These are phyloP conservation scores for Ophion costatus DNA, from an alignment of 2,888 invertebrate genomes.

Conservation along the genomic window DNA sequence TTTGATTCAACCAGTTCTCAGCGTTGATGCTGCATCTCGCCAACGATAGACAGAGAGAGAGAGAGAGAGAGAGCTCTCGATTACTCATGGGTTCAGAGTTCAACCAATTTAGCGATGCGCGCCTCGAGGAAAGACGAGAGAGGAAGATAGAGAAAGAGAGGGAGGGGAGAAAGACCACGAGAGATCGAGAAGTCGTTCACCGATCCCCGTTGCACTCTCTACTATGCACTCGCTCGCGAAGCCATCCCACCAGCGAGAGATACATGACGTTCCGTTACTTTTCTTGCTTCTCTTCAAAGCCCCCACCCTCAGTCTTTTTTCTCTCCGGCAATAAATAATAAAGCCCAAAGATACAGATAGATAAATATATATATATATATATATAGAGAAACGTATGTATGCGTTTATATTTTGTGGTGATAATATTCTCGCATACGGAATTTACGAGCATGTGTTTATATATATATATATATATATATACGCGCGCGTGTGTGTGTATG, in stretches of 20 bases:
- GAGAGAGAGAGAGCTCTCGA: constrained; percentile 69
- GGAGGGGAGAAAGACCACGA: constrained; percentile 25
- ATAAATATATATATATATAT: background rate
- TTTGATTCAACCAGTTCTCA: constrained; percentile 39
- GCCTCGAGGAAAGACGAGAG: constrained; percentile 38
- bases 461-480: constrained; percentile 6
- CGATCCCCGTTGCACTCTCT: constrained; percentile 49
- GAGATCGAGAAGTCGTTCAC: constrained; percentile 43
- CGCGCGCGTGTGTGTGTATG: constrained; percentile 1
- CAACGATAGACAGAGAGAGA: constrained; percentile 45
- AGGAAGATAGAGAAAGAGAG: constrained; percentile 32
- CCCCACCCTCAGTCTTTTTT: background rate
- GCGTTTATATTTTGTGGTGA: background rate
- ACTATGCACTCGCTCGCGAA: constrained; percentile 20
- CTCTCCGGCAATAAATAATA: background rate
- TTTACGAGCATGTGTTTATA: constrained; percentile 14
- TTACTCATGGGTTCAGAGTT: constrained; percentile 77
- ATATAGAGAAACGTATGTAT: background rate
- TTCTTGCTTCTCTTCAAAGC: constrained; percentile 17
- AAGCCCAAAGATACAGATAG: too few species aligned
- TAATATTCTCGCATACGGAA: constrained; percentile 12
- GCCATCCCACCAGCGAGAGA: background rate
- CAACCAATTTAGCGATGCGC: constrained; percentile 74
- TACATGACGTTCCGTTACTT: constrained; percentile 34
- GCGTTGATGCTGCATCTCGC: constrained; percentile 18